Percentiles rank a stretch among this genome's conserved stretches.
These are phyloP conservation scores for Sander vitreus DNA, from an alignment of 2,113 vertebrate species.

Conservation along the genomic window DNA sequence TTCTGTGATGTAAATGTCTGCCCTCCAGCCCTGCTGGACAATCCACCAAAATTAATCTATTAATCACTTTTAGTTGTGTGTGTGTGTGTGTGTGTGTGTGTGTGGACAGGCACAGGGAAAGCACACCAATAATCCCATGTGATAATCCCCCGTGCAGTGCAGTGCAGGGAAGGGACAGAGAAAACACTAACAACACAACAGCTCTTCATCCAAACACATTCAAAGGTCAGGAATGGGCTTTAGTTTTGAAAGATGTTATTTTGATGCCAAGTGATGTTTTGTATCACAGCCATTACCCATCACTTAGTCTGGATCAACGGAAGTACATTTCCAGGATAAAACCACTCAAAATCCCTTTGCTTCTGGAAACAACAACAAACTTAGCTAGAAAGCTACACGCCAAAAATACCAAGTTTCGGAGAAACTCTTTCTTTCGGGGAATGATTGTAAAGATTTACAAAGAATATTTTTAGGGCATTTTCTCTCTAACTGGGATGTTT, in stretches of 20 bases:
- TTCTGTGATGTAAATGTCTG: slow-evolving; percentile 28
- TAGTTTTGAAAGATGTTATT: slow-evolving; percentile 21
- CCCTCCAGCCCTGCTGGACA: slow-evolving; percentile 14
- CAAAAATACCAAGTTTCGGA: too few relatives aligned
- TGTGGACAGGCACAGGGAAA: not conserved
- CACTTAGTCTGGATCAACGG: not conserved
- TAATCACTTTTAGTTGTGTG: slow-evolving; percentile 56
- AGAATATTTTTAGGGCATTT: too few relatives aligned
- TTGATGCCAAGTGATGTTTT: not conserved
- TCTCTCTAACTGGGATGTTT: too few relatives aligned
- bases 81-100: slow-evolving; percentile 11
- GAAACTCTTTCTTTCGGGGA: too few relatives aligned
- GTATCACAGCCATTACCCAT: not conserved
- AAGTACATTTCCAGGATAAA: too few relatives aligned
- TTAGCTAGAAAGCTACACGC: too few relatives aligned
- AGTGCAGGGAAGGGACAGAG: not conserved
- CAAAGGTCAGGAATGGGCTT: slow-evolving; percentile 14
- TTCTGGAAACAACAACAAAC: too few relatives aligned
- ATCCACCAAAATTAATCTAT: slow-evolving; percentile 56
- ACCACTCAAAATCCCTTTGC: too few relatives aligned
- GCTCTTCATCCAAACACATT: not conserved
- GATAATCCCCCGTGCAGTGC: slow-evolving; percentile 62
- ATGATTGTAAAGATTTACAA: too few relatives aligned
- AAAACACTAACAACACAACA: slow-evolving; percentile 10
- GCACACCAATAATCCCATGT: slow-evolving; percentile 64